These are phyloP conservation scores for Ophioninae sp. DNA, from an alignment of 2,888 invertebrate genomes.

Conservation along the genomic window DNA sequence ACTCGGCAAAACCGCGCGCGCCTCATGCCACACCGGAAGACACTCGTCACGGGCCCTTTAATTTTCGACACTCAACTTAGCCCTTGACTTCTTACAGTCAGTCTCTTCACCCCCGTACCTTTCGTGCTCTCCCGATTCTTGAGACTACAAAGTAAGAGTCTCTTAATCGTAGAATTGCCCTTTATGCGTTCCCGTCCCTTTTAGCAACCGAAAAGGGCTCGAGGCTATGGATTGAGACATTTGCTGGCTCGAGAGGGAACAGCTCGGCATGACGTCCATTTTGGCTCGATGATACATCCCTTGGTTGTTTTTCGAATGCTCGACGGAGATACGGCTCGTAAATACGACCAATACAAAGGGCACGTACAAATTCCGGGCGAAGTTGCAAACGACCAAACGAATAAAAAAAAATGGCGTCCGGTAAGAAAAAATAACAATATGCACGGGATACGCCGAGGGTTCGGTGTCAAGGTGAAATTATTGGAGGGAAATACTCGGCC, in stretches of 20 bases:
- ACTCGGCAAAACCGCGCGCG: neutral
- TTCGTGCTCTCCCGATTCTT: neutral
- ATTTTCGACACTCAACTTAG: constrained; percentile 33
- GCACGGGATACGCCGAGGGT: constrained; percentile 19
- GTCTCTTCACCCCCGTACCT: neutral
- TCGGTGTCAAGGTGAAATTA: constrained; percentile 24
- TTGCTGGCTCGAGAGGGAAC: neutral
- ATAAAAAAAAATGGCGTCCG: constrained; percentile 4
- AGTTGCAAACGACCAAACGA: constrained; percentile 15
- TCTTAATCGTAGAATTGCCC: constrained; percentile 23
- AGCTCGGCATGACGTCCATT: neutral
- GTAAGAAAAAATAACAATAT: neutral
- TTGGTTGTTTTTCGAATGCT: neutral
- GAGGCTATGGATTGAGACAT: neutral
- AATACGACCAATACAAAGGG: constrained; percentile 32
- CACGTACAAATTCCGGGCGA: constrained; percentile 28
- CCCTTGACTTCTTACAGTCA: constrained; percentile 5
- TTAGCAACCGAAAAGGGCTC: neutral
- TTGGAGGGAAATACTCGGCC: neutral
- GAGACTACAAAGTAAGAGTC: constrained; percentile 26
- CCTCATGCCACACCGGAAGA: constrained; percentile 23
- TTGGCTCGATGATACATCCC: neutral
- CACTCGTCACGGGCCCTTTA: constrained; percentile 17
- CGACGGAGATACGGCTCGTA: constrained; percentile 42
- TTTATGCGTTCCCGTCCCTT: neutral